A percentile compares a stretch with the other conserved stretches of the same genome.
Evolutionary conservation across 2,888 invertebrate species (phyloP).

Genomic region (Polydrusus cervinus): DNA sequence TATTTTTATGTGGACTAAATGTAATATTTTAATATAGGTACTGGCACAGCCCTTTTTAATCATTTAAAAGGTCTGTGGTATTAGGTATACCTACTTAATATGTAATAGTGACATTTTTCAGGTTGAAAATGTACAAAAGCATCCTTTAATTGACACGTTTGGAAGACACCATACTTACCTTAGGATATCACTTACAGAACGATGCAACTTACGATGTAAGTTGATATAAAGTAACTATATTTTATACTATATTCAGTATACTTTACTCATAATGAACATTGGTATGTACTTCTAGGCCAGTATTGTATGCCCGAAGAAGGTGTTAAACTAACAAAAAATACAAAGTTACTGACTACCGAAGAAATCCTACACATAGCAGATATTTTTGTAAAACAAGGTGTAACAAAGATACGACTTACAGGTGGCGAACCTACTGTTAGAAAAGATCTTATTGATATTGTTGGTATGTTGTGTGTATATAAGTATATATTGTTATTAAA

Average conservation of each 20-base stretch:
- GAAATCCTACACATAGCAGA: conserved; percentile 87
- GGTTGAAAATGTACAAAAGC: conserved; percentile 20
- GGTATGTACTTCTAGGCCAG: conserved; percentile 76
- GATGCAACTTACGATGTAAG: conserved; percentile 97
- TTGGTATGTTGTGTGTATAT: conserved; percentile 79
- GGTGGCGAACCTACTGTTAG: conserved; percentile 98
- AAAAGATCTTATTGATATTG: conserved; percentile 87
- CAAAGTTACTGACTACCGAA: conserved; percentile 82
- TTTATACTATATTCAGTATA: too few species aligned
- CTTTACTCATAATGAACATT: too few species aligned
- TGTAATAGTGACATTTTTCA: not conserved
- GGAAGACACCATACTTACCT: conserved; percentile 94
- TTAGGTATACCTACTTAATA: too few species aligned
- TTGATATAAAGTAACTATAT: not conserved
- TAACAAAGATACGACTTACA: conserved; percentile 94
- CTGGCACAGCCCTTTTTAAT: too few species aligned
- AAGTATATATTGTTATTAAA: too few species aligned
- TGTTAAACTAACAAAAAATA: conserved; percentile 85
- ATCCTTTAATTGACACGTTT: conserved; percentile 84
- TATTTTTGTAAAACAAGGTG: conserved; percentile 91
- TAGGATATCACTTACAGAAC: conserved; percentile 95
- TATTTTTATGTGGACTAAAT: not conserved
- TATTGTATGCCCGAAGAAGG: conserved; percentile 99
- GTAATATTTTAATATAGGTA: too few species aligned
- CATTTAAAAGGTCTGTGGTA: too few species aligned